Conservation (phyloP, 2,113 vertebrate species). For the Nibea albiflora region DNA sequence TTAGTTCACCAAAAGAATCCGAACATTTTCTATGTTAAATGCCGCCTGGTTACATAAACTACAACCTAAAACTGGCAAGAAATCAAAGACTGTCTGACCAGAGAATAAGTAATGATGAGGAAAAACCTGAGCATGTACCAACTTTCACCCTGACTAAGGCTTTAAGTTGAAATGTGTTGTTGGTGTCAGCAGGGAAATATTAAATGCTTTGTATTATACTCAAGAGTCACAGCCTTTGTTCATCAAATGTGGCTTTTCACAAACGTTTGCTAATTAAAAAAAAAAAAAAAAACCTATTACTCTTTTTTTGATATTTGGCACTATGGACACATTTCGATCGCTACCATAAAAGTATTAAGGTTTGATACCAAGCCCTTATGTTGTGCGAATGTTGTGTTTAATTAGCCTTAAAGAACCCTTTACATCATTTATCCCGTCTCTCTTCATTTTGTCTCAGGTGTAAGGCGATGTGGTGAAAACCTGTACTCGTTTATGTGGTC, state of each 20-base stretch:
- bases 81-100: background rate
- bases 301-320: background rate
- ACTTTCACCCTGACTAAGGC: background rate
- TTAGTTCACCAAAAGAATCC: background rate
- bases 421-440: background rate
- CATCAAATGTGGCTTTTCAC: background rate
- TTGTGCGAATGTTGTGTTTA: background rate
- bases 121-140: background rate
- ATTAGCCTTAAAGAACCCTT: background rate
- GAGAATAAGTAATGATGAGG: background rate
- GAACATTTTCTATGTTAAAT: background rate
- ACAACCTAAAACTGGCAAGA: background rate
- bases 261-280: background rate
- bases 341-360: background rate
- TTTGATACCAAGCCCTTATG: background rate
- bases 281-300: too few species aligned
- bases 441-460: background rate
- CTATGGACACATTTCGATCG: background rate
- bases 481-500: constrained; percentile 29
- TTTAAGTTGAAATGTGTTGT: background rate
- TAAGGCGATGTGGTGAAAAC: background rate
- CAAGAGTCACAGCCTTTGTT: background rate
- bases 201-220: background rate
- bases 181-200: background rate
- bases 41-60: too few species aligned